Conservation (phyloP, 2,888 invertebrate genomes). For the Scaptodrosophila latifasciaeformis region DNA sequence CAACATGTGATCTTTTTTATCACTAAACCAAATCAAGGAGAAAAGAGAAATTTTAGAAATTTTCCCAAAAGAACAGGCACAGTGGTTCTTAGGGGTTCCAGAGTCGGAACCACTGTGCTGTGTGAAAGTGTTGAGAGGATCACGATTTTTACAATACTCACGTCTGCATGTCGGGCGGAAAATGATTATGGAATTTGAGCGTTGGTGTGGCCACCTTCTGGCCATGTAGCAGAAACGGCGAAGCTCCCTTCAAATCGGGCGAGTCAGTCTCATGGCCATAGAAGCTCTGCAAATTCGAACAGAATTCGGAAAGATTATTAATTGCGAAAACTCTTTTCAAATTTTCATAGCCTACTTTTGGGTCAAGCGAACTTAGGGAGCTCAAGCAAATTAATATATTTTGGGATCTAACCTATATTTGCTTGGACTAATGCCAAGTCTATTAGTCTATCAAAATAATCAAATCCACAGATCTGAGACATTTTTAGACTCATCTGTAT, state of each 20-base stretch:
- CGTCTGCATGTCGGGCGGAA: conserved; percentile 90
- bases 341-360: no score
- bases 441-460: no score
- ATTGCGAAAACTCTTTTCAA: no score
- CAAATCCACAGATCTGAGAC: no score
- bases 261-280: conserved; percentile 90
- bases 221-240: conserved; percentile 85
- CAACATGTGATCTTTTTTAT: conserved; percentile 83
- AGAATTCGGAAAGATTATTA: no score
- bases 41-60: not conserved
- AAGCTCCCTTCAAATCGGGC: conserved; percentile 82
- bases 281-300: conserved; percentile 82
- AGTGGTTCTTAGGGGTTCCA: no score
- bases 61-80: no score
- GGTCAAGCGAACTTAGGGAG: no score
- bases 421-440: no score
- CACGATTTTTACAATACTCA: conserved; percentile 76
- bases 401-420: no score
- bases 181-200: conserved; percentile 94
- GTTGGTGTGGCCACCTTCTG: conserved; percentile 87
- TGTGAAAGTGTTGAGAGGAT: conserved; percentile 14
- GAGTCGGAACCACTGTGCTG: not conserved
- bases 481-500: no score
- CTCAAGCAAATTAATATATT: no score
- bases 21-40: conserved; percentile 70